A percentile compares a stretch with the other conserved stretches of the same genome.
Evolutionary conservation across 2,113 vertebrate species (phyloP).

Genomic region (Scartelaos histophorus): DNA sequence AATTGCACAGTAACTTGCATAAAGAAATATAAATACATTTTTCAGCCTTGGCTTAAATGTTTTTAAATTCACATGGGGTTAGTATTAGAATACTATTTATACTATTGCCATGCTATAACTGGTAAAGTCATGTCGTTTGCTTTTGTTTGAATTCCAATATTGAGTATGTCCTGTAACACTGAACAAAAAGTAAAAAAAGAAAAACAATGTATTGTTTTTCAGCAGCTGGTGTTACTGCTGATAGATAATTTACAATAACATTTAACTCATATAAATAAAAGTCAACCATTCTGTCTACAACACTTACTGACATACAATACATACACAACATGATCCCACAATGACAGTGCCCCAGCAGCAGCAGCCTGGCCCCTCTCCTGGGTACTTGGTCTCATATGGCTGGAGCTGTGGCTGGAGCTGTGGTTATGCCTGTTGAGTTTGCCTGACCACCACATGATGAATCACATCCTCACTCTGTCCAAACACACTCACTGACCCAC

Average conservation of each 20-base stretch:
- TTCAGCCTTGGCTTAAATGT: too few relatives aligned
- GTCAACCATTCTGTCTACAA: neutral
- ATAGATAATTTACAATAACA: neutral
- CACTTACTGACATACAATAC: neutral
- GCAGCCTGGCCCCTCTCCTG: constrained; percentile 51
- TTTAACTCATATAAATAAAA: neutral
- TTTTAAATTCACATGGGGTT: too few relatives aligned
- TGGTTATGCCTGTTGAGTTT: constrained; percentile 75
- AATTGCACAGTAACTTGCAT: too few relatives aligned
- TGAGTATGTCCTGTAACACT: neutral
- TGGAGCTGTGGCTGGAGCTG: constrained; percentile 73
- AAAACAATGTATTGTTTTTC: neutral
- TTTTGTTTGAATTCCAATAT: neutral
- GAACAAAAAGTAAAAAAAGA: neutral
- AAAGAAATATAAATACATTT: too few relatives aligned
- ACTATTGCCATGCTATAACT: neutral
- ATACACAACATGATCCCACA: neutral
- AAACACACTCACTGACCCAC: constrained; percentile 46
- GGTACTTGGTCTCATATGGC: constrained; percentile 68
- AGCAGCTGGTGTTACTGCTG: neutral
- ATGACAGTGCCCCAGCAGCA: constrained; percentile 60
- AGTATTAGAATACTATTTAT: neutral
- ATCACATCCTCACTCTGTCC: constrained; percentile 66
- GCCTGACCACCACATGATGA: constrained; percentile 75
- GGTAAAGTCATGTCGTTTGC: neutral